Conservation (phyloP, 2,797 vertebrate species). For the Enoplosus armatus region DNA sequence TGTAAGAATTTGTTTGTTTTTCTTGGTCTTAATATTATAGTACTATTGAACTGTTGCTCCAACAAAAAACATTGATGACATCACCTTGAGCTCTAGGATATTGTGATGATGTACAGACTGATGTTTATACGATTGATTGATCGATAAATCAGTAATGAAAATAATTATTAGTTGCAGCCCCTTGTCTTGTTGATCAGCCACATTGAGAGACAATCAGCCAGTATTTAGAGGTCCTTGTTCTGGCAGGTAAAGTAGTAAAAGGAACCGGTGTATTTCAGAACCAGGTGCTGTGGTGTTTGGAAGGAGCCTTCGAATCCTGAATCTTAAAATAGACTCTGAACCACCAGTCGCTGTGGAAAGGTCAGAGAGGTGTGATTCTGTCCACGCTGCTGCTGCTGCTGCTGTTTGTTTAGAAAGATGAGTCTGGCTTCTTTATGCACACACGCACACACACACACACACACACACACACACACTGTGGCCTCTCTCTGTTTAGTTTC, state of each 20-base stretch:
- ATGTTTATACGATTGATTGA: background rate
- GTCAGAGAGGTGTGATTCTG: background rate
- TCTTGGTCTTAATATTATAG: background rate
- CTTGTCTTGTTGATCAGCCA: background rate
- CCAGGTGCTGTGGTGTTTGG: background rate
- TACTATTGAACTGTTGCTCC: background rate
- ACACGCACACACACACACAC: background rate
- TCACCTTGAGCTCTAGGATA: no score
- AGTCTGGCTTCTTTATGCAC: slow-evolving; percentile 8
- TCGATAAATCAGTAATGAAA: background rate
- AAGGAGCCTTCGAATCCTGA: background rate
- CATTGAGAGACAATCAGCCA: background rate
- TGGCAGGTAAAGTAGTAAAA: background rate
- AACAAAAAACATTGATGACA: no score
- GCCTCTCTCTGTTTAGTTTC: no score
- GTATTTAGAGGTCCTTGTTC: background rate
- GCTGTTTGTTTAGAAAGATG: slow-evolving; percentile 10
- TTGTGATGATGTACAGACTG: no score
- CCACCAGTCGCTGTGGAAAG: no score
- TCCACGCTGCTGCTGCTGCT: background rate
- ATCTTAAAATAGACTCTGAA: slow-evolving; percentile 9
- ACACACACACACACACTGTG: background rate
- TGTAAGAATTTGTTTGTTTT: background rate
- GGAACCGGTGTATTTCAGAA: background rate
- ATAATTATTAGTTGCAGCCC: background rate